Evolutionary conservation across 2,797 vertebrate species (phyloP), one percentile per base, ranked within the genome.

Genomic region (Micropoecilia bifurca): DNA sequence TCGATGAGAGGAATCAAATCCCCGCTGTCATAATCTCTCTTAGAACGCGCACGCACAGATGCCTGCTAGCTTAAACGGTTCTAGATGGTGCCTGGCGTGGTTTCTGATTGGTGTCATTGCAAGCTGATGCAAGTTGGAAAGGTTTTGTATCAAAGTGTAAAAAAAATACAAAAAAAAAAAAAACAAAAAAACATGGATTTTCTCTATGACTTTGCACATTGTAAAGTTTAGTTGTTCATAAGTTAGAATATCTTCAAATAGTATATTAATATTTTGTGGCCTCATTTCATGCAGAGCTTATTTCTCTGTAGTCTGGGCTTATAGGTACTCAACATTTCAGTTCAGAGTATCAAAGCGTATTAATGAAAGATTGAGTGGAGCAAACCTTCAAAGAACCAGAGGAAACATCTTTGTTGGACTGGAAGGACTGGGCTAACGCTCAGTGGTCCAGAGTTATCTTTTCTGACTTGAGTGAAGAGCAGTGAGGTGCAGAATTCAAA

Each of bases 21-120:
- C 85, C 86, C 82, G 84, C 86, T 81, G 87, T 93, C 82, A 83
- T 94, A 93, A 94, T 93, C 91, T 90, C 39, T 47, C 92, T 72
- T 78, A 75, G 59, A 87, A 85, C 76, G 61, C 68, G 55, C 81
- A 86, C 73, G 84, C 83, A 89, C 46, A 91, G 88, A 91, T 90
- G 85, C 66, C 73, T 80, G 59, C 20, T 13, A 0, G 53, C 53
- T 68, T 47, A 59, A 68, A 41, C 39, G 71, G 73, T 71, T 75
- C n/a, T 76, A 47, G 39, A 46, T 53, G 81, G 41, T 8, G 30
- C 48, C 3, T 48, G 13, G 1, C 41, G 33, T 80, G 75, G 30
- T 81, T 79, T 76, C 71, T 77, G 55, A 84, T 68, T 41, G 46
- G 30, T 79, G 83, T 76, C 1, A 12, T 61, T 73, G 4, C 25